phyloP scores from a whole-genome alignment of 2,797 vertebrate genomes.

The Paratrypauchen microcephalus region DNA sequence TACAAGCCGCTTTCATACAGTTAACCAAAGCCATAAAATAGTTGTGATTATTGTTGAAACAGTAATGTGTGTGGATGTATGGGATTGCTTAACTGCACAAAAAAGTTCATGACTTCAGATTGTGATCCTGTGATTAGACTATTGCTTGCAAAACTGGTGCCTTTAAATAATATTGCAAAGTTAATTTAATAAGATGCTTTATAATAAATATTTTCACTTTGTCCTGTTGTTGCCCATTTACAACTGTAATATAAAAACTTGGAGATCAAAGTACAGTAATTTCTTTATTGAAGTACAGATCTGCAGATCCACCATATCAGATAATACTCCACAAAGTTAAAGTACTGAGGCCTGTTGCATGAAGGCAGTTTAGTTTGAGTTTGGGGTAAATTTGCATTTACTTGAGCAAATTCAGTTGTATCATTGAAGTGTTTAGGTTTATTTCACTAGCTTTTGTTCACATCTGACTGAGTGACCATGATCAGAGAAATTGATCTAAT shows the following conservation, averaged over 20 bases:
- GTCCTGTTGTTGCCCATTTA: neutral
- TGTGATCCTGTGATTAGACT: constrained; percentile 13
- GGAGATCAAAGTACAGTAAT: too few relatives aligned
- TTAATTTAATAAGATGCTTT: constrained; percentile 16
- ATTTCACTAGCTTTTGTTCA: too few relatives aligned
- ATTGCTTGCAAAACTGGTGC: constrained; percentile 17
- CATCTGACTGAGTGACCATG: too few relatives aligned
- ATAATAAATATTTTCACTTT: constrained; percentile 16
- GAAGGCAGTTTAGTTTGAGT: neutral
- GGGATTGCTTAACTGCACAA: neutral
- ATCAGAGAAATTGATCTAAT: too few relatives aligned
- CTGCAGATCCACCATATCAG: too few relatives aligned
- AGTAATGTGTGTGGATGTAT: neutral
- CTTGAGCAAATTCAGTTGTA: neutral
- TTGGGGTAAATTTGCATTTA: neutral
- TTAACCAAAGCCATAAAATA: constrained; percentile 48
- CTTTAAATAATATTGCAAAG: constrained; percentile 29
- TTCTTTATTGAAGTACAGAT: too few relatives aligned
- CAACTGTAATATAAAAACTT: neutral
- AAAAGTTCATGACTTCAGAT: neutral
- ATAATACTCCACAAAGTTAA: too few relatives aligned
- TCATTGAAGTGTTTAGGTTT: too few relatives aligned
- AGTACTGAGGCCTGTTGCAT: neutral
- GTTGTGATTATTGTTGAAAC: neutral
- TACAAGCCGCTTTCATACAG: neutral